Evolutionary conservation across 2,113 vertebrate genomes (phyloP), one percentile per base, ranked within the genome.

Genomic region (Poecilia latipinna): DNA sequence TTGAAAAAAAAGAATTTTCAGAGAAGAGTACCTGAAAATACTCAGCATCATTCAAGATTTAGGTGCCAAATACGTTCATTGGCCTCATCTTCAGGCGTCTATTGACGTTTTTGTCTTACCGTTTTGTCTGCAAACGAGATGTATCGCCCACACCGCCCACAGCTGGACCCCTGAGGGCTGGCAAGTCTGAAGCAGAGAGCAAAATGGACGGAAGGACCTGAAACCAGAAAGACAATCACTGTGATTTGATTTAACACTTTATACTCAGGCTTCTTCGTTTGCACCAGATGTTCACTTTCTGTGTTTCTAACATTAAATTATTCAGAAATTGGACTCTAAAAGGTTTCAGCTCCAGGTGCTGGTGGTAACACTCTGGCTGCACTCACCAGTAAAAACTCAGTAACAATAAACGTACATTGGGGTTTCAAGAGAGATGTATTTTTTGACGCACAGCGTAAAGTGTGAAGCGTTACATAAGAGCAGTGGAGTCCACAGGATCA

Each of bases 91-190:
- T 11, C 4, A 22, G 51, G 72, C 51, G n/a, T 28, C 70, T 48
- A 39, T 15, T n/a, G 51, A 33, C 26, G 61, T 67, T 73, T 54
- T 74, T 42, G 15, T 76, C 96, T 80, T 95, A 99, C 96, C 94
- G 84, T 98, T 97, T 91, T 97, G 97, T 91, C 94, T 96, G 94
- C 96, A 97, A 83, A 98, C 96, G 0, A 97, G 96, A 61, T 96
- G 96, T 93, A 99, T 96, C 68, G 96, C 97, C 97, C 97, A 99
- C 70, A 96, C 96, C 75, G 97, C 97, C 97, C 97, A 98, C 24
- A 98, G 93, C 92, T 99, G 97, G 57, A 98, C 97, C 66, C 96
- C 97, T 1, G 97, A 90, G n/a, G 96, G 96, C 87, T 95, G 95
- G 79, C 93, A 94, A 65, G 95, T 95, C 74, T 95, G 93, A 84